A percentile compares a stretch with the other conserved stretches of the same genome.
phyloP scores from a whole-genome alignment of 2,113 vertebrate species.

The Oryzias woworae region DNA sequence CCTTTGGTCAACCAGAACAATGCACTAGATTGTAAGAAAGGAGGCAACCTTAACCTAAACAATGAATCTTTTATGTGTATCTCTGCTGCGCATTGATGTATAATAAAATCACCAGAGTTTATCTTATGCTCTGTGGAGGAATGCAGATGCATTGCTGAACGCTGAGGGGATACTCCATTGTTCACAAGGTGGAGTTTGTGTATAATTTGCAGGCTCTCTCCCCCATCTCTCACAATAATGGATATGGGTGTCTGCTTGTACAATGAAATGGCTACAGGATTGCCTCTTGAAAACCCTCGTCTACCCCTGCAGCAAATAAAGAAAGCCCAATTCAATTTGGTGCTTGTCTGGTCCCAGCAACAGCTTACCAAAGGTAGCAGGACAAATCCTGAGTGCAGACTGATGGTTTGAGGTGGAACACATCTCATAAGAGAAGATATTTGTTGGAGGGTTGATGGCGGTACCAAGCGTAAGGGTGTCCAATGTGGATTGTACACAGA shows the following conservation, averaged over 20 bases:
- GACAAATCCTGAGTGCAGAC: slow-evolving; percentile 31
- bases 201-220: slow-evolving; percentile 74
- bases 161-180: slow-evolving; percentile 59
- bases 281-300: slow-evolving; percentile 46
- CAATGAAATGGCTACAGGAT: slow-evolving; percentile 45
- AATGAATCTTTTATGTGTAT: slow-evolving; percentile 50
- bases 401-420: slow-evolving; percentile 34
- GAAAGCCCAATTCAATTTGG: slow-evolving; percentile 43
- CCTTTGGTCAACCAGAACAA: slow-evolving; percentile 9
- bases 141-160: slow-evolving; percentile 65
- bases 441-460: slow-evolving; percentile 32
- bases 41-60: slow-evolving; percentile 10
- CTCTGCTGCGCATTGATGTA: slow-evolving; percentile 2
- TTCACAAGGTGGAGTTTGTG: slow-evolving; percentile 62
- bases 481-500: slow-evolving; percentile 50
- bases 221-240: slow-evolving; percentile 65
- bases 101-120: slow-evolving; percentile 21
- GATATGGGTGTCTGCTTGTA: slow-evolving; percentile 57
- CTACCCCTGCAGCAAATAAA: slow-evolving; percentile 37
- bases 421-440: slow-evolving; percentile 33
- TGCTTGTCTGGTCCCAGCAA: slow-evolving; percentile 22
- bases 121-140: slow-evolving; percentile 54
- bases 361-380: slow-evolving; percentile 40
- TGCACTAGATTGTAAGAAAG: slow-evolving; percentile 24
- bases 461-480: slow-evolving; percentile 7